Conservation (phyloP, 2,113 vertebrate species). For the western clawed frog (Xenopus tropicalis) region DNA sequence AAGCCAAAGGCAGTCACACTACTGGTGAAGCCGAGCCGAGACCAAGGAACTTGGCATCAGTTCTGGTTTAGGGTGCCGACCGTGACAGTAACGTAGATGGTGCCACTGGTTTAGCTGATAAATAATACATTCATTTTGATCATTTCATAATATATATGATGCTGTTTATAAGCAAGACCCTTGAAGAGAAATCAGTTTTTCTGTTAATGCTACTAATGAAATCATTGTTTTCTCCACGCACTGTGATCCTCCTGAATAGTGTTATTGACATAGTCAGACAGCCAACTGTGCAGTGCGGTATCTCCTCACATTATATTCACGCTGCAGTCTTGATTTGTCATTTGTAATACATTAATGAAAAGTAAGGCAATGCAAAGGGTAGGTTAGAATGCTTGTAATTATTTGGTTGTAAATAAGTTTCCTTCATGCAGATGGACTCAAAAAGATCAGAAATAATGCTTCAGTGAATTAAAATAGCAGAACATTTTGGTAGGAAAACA, state of each 20-base stretch:
- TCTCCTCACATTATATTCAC: conserved; percentile 3
- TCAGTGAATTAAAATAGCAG: neutral
- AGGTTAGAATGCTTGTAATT: neutral
- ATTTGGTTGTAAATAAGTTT: neutral
- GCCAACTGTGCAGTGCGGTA: neutral
- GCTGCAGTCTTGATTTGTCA: neutral
- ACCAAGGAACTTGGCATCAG: no score
- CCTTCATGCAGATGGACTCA: neutral
- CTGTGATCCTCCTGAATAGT: conserved; percentile 5
- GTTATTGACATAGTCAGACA: neutral
- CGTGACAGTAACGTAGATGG: no score
- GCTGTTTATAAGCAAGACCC: conserved; percentile 18
- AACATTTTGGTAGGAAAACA: no score
- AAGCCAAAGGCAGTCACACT: no score
- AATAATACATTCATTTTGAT: neutral
- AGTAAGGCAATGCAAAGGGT: neutral
- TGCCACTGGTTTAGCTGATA: no score
- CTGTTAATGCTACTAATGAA: conserved; percentile 17
- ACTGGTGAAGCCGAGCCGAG: no score
- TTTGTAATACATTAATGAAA: neutral
- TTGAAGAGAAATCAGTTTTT: conserved; percentile 7
- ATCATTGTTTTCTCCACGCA: conserved; percentile 11
- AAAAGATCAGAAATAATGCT: neutral
- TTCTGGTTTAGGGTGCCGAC: no score
- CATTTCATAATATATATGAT: conserved; percentile 6